A percentile compares a stretch with the other conserved stretches of the same genome.
These are phyloP conservation scores for Trialeurodes vaporariorum DNA, from an alignment of 1,140 invertebrate species.

Conservation along the genomic window DNA sequence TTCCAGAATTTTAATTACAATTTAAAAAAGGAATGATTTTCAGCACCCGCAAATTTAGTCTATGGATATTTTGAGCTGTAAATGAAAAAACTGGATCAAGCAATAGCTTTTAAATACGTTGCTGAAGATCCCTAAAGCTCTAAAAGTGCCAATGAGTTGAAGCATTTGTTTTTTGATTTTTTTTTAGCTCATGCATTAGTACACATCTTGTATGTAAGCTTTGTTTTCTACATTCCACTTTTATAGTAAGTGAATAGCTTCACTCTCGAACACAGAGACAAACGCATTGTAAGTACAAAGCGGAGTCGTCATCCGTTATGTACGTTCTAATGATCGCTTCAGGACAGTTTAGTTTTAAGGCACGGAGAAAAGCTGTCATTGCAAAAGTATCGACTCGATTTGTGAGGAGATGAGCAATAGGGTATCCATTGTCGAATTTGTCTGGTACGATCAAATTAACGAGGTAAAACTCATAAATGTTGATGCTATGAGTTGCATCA, in stretches of 20 bases:
- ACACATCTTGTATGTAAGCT: too few species aligned
- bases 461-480: neutral
- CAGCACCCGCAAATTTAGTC: too few species aligned
- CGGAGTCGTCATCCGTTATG: neutral
- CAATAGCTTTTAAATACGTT: too few species aligned
- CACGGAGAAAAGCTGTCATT: neutral
- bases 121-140: too few species aligned
- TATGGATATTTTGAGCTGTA: too few species aligned
- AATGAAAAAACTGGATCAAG: too few species aligned
- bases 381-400: neutral
- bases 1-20: too few species aligned
- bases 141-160: too few species aligned
- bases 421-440: neutral
- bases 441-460: neutral
- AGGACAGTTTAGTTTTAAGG: neutral
- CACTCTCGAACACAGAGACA: neutral
- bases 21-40: too few species aligned
- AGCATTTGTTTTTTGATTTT: too few species aligned
- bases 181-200: too few species aligned
- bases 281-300: neutral
- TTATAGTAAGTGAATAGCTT: neutral
- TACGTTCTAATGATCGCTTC: neutral
- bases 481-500: too few species aligned
- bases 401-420: neutral
- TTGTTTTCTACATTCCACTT: neutral